Percentiles rank a stretch among this genome's conserved stretches.
phyloP scores from a whole-genome alignment of 2,888 invertebrate species.

The Pandemis heparana region DNA sequence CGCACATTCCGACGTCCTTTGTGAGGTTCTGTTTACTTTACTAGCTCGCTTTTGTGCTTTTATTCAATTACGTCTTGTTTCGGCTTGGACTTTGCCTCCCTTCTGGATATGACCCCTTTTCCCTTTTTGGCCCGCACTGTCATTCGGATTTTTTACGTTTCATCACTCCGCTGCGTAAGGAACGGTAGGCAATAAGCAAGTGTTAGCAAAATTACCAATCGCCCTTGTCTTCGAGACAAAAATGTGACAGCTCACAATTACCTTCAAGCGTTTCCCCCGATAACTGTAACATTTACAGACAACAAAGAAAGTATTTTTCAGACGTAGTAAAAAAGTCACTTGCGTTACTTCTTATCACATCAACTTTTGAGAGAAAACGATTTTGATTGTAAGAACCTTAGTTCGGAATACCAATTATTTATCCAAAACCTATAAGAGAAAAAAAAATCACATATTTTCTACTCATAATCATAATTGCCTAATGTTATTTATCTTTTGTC shows the following conservation, averaged over 20 bases:
- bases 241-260: conserved; percentile 7
- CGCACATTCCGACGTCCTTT: conserved; percentile 78
- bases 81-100: conserved; percentile 55
- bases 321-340: background rate
- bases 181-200: background rate
- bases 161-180: conserved; percentile 15
- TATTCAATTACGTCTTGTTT: conserved; percentile 69
- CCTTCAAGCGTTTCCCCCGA: background rate
- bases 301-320: background rate
- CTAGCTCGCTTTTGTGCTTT: conserved; percentile 72
- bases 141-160: conserved; percentile 35
- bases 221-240: background rate
- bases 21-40: conserved; percentile 79
- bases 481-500: conserved; percentile 1
- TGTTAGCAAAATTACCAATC: conserved; percentile 8
- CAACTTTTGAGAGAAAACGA: background rate
- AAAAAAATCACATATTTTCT: background rate
- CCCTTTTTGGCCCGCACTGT: conserved; percentile 34
- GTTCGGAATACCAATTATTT: no score
- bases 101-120: conserved; percentile 42
- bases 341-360: no score
- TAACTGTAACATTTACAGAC: background rate
- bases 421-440: no score
- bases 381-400: no score
- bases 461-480: background rate